Evolutionary conservation across 2,797 vertebrate species (phyloP).

Genomic region (Alauda arvensis): DNA sequence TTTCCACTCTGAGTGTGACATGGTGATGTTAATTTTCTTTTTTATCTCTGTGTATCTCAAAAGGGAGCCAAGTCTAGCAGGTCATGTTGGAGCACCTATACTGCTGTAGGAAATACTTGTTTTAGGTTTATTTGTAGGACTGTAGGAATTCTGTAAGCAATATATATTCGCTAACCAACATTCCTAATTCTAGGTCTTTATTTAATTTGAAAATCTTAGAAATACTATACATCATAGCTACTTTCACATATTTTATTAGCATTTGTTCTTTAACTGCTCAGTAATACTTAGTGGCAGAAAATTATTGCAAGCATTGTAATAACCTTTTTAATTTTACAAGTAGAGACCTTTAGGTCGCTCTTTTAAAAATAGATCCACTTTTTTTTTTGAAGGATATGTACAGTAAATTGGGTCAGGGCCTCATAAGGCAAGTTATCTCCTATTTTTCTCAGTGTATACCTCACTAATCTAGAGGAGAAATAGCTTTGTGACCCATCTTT

Average conservation of each 20-base stretch:
- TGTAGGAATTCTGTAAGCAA: not conserved
- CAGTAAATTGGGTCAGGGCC: not conserved
- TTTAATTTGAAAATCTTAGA: not conserved
- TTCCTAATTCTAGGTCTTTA: not conserved
- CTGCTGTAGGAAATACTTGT: not conserved
- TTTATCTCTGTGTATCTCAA: not conserved
- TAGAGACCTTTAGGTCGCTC: not conserved
- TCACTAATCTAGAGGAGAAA: not conserved
- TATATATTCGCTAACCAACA: not conserved
- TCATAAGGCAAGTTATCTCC: not conserved
- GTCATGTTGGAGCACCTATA: not conserved
- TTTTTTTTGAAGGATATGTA: not conserved
- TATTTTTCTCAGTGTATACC: not conserved
- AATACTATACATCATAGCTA: not conserved
- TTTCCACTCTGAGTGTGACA: not conserved
- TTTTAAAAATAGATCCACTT: not conserved
- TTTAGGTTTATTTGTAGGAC: not conserved
- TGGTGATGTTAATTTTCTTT: not conserved
- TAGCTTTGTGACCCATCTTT: not conserved
- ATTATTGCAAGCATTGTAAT: not conserved
- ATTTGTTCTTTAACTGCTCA: constrained; percentile 18
- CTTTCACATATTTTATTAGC: not conserved
- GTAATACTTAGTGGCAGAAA: not conserved
- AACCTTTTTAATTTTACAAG: not conserved
- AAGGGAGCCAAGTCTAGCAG: not conserved